Evolutionary conservation across 2,888 invertebrate genomes (phyloP).

Genomic region (Caenorhabditis sp.): DNA sequence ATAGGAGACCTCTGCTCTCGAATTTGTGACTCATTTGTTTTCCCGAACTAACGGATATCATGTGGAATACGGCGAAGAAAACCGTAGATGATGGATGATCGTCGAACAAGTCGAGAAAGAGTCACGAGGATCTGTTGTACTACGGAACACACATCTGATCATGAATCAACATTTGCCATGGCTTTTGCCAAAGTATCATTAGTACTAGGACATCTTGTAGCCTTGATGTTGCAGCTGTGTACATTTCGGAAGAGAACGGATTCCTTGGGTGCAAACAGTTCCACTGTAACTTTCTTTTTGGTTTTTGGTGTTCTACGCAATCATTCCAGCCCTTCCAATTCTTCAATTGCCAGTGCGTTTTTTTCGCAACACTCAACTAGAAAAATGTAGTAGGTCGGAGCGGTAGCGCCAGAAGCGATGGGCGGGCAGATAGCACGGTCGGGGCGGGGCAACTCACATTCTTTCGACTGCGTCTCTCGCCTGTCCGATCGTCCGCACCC

Average conservation of each 20-base stretch:
- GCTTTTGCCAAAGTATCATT: too few relatives aligned
- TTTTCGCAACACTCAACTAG: conserved; percentile 33
- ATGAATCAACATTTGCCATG: conserved; percentile 30
- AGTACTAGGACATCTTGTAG: too few relatives aligned
- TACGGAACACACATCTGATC: conserved; percentile 18
- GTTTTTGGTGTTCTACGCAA: too few relatives aligned
- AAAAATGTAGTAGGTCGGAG: conserved; percentile 17
- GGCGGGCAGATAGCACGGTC: conserved; percentile 27
- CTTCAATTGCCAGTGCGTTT: too few relatives aligned
- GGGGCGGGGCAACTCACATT: conserved; percentile 35
- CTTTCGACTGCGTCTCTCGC: conserved; percentile 45
- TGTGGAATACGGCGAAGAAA: conserved; percentile 12
- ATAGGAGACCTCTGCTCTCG: conserved; percentile 18
- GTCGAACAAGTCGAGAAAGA: conserved; percentile 21
- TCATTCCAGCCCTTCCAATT: too few relatives aligned
- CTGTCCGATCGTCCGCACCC: conserved; percentile 10
- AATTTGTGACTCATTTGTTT: conserved; percentile 14
- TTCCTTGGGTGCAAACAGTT: not conserved
- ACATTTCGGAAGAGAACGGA: too few relatives aligned
- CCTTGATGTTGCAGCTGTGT: too few relatives aligned
- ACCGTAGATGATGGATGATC: conserved; percentile 48
- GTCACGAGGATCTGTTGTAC: conserved; percentile 22
- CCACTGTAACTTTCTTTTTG: too few relatives aligned
- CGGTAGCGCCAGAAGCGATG: conserved; percentile 10
- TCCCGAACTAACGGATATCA: conserved; percentile 7